These are phyloP conservation scores for Eurystomus gularis DNA, from an alignment of 2,113 vertebrate genomes.

Conservation along the genomic window DNA sequence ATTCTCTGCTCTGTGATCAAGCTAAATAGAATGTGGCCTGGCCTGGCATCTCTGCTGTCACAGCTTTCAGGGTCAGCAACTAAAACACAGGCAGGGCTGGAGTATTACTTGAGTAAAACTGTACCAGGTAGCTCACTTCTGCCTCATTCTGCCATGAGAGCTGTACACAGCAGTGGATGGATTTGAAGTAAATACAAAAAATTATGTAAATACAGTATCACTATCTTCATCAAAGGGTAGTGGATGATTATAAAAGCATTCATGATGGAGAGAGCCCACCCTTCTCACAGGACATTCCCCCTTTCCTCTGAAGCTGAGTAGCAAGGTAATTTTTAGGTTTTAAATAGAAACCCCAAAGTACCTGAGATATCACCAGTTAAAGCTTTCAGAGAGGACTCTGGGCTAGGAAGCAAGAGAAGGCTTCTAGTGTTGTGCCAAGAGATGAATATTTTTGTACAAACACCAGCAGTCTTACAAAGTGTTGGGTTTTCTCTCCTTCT, in stretches of 20 bases:
- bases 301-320: neutral
- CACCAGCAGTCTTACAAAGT: neutral
- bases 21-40: neutral
- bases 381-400: neutral
- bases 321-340: neutral
- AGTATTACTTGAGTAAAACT: neutral
- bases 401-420: neutral
- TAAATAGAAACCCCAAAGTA: neutral
- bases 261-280: neutral
- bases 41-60: neutral
- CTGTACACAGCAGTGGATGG: neutral
- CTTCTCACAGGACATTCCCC: neutral
- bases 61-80: neutral
- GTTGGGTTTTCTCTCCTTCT: neutral
- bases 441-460: neutral
- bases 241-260: neutral
- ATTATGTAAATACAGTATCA: neutral
- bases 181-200: neutral
- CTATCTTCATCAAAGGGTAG: neutral
- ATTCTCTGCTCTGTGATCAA: neutral
- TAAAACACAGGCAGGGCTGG: neutral
- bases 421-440: neutral
- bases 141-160: neutral
- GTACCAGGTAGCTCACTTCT: neutral
- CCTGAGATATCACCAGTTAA: neutral